phyloP scores from a whole-genome alignment of 2,888 invertebrate genomes.

The Chloromyia formosa region DNA sequence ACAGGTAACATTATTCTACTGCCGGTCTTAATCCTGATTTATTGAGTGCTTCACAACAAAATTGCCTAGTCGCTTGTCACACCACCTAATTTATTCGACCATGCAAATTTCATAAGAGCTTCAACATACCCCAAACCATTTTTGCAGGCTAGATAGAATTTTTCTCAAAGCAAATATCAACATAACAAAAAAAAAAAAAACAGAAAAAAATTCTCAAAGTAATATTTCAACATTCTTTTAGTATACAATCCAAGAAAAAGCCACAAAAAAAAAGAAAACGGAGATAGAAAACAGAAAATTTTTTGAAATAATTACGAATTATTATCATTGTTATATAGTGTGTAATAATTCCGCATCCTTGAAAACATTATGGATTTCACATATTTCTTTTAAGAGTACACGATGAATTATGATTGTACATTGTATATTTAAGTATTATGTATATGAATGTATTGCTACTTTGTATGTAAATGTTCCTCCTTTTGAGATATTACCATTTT shows the following conservation, averaged over 20 bases:
- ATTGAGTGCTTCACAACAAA: slow-evolving; percentile 9
- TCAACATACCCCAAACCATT: too few species aligned
- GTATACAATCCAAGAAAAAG: neutral
- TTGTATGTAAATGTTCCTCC: slow-evolving; percentile 47
- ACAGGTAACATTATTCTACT: neutral
- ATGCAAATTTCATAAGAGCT: too few species aligned
- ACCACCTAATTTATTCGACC: too few species aligned
- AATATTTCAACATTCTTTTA: neutral
- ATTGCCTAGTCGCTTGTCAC: neutral
- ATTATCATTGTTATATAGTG: slow-evolving; percentile 37
- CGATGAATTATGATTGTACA: slow-evolving; percentile 15
- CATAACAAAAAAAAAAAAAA: neutral
- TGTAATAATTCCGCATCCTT: slow-evolving; percentile 12
- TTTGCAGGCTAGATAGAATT: too few species aligned
- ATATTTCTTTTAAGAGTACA: slow-evolving; percentile 1
- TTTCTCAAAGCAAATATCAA: too few species aligned
- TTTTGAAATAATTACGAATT: neutral
- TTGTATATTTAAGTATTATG: neutral
- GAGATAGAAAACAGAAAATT: neutral
- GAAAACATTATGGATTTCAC: neutral
- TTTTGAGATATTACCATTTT: slow-evolving; percentile 44
- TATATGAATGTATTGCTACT: slow-evolving; percentile 42
- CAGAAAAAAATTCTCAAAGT: neutral
- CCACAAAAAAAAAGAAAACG: neutral
- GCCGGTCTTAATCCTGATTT: slow-evolving; percentile 28